These are phyloP conservation scores for Aphelocoma californica DNA, from an alignment of 2,797 vertebrate species.

Conservation along the genomic window DNA sequence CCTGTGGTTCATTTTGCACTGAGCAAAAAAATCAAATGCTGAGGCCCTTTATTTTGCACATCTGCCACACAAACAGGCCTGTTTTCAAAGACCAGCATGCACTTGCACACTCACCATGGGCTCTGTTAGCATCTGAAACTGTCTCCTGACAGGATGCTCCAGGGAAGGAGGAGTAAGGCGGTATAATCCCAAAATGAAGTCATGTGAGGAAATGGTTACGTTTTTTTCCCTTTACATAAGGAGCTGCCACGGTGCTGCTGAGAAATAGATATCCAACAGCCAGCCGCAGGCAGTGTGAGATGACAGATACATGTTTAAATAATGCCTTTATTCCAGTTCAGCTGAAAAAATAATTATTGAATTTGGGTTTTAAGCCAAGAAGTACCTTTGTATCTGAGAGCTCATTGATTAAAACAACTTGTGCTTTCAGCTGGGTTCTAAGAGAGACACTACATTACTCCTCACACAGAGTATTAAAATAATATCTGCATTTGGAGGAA, in stretches of 20 bases:
- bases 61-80: neutral
- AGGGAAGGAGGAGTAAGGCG: neutral
- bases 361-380: slow-evolving; percentile 39
- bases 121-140: neutral
- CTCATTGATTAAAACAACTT: slow-evolving; percentile 43
- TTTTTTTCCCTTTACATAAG: neutral
- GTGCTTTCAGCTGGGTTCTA: slow-evolving; percentile 12
- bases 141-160: neutral
- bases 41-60: neutral
- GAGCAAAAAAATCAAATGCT: neutral
- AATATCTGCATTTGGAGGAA: neutral
- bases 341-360: slow-evolving; percentile 59
- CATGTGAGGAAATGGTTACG: neutral
- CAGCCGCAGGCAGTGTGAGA: slow-evolving; percentile 8
- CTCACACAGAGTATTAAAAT: neutral
- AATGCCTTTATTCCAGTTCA: slow-evolving; percentile 52
- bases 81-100: neutral
- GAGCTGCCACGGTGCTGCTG: slow-evolving; percentile 13
- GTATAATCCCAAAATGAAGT: neutral
- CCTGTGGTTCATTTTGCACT: neutral
- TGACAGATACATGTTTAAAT: slow-evolving; percentile 52
- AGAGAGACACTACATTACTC: neutral
- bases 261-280: slow-evolving; percentile 22
- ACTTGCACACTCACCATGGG: neutral
- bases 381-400: slow-evolving; percentile 35